Evolutionary conservation across 1,140 invertebrate species (phyloP), one percentile per base, ranked within the genome.

Genomic region (Dufourea novaeangliae): DNA sequence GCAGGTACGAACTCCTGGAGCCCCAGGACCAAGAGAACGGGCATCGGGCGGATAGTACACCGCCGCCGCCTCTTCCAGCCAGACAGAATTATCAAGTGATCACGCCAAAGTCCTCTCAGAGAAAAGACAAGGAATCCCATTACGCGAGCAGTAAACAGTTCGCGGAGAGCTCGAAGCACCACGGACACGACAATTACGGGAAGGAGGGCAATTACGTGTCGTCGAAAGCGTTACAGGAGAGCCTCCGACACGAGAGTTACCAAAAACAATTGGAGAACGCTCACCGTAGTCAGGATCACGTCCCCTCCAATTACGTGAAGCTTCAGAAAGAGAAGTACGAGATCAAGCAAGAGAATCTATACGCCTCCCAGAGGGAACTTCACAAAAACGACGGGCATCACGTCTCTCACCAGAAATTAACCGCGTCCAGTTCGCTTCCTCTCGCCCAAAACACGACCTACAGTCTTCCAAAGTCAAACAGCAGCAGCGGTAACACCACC

Each of bases 51-150:
- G 87, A 90, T 22, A 91, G 91, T 6, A 92, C 93, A 11, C 92
- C 93, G 5, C 93, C 93, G 4, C 94, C 94, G 0, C 94, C 94
- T 4, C 86, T 94, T 4, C 94, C 94, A 5, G 92, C 90, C 2
- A 86, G 93, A 6, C 90, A 93, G 41, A 92, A 87, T 34, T 86
- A 84, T 32, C 91, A 91, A 72, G 73, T 59, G 1, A 59, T 82
- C 5, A 83, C 88, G 27, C 81, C 87, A 8, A 89, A 79, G 1
- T 77, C 80, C 0, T 62, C 83, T 1, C 80, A 88, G 61, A 91
- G 89, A 64, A 91, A 91, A 73, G 91, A 91, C 5, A 90, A 90
- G 59, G 89, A 89, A 56, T 89, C 89, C 0, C 88, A 84, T 46
- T 91, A 91, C n/a, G 85, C 82, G 1, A 84, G 78, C 22, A 70